phyloP scores from a whole-genome alignment of 1,140 invertebrate genomes.

The Hypsibius dujardini region DNA sequence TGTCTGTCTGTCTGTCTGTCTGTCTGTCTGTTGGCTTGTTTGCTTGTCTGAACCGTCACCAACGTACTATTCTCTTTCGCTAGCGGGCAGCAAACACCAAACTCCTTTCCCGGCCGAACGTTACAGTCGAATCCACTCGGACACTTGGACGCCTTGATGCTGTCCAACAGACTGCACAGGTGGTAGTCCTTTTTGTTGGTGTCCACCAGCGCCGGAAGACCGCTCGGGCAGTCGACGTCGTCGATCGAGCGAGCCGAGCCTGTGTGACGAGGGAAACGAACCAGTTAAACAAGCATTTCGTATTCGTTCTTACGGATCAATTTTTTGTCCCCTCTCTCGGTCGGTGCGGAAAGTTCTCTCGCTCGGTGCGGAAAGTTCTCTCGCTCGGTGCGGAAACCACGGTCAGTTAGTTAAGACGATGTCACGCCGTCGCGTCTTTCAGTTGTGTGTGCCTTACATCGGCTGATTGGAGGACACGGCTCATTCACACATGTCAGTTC shows the following conservation, averaged over 20 bases:
- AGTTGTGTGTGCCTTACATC: constrained; percentile 40
- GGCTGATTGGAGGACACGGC: constrained; percentile 61
- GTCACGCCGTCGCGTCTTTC: too few relatives aligned
- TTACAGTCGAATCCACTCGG: constrained; percentile 8
- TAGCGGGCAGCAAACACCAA: constrained; percentile 2
- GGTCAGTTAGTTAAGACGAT: constrained; percentile 30
- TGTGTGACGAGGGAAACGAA: background rate
- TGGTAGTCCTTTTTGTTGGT: constrained; percentile 15
- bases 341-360: background rate
- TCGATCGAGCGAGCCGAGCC: constrained; percentile 3
- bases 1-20: too few relatives aligned
- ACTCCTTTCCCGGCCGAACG: constrained; percentile 3
- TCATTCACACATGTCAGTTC: constrained; percentile 53
- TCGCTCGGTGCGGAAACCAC: constrained; percentile 1
- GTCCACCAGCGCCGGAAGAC: constrained; percentile 12
- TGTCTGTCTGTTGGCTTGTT: too few relatives aligned
- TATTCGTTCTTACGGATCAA: too few relatives aligned
- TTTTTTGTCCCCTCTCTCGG: background rate
- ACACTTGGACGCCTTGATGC: constrained; percentile 12
- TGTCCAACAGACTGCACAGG: constrained; percentile 3
- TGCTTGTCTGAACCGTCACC: background rate
- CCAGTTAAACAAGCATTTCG: background rate
- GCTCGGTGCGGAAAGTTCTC: background rate
- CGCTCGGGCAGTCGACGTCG: constrained; percentile 9
- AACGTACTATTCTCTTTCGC: background rate